A percentile compares a stretch with the other conserved stretches of the same genome.
These are phyloP conservation scores for Parelbella ahira DNA, from an alignment of 2,888 invertebrate genomes.

Conservation along the genomic window DNA sequence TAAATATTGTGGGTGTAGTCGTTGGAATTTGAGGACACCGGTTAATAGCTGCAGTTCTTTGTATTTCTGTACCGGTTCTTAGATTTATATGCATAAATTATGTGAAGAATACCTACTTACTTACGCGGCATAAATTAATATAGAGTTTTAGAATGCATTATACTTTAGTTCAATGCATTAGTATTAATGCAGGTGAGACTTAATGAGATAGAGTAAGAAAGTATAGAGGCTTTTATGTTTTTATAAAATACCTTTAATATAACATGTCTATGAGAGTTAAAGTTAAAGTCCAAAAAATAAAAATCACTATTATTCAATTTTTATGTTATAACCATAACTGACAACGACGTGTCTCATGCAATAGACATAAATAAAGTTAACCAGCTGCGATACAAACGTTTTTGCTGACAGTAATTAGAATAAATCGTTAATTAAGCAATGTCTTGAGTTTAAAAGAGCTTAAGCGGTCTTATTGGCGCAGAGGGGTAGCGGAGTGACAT, in stretches of 20 bases:
- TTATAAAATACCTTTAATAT: too few species aligned
- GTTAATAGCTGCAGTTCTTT: constrained; percentile 43
- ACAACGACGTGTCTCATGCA: too few species aligned
- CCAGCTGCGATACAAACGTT: too few species aligned
- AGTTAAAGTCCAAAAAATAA: too few species aligned
- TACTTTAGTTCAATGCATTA: background rate
- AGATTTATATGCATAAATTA: constrained; percentile 16
- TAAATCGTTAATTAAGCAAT: constrained; percentile 15
- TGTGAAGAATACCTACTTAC: constrained; percentile 2
- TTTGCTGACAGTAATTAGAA: constrained; percentile 7
- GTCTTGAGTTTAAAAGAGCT: constrained; percentile 5
- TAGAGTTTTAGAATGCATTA: background rate
- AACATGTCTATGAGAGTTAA: too few species aligned
- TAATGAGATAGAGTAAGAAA: too few species aligned
- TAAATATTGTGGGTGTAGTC: constrained; percentile 58
- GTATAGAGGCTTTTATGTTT: too few species aligned
- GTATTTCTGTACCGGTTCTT: constrained; percentile 28
- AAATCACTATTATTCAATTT: too few species aligned
- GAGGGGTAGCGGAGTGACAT: constrained; percentile 13
- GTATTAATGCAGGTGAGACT: too few species aligned
- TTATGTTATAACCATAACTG: too few species aligned
- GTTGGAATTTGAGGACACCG: constrained; percentile 54
- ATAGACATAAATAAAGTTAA: too few species aligned
- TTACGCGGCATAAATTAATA: constrained; percentile 15
- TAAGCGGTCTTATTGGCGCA: too few species aligned